Evolutionary conservation across 1,140 invertebrate species (phyloP).

Genomic region (Hetaerina americana): DNA sequence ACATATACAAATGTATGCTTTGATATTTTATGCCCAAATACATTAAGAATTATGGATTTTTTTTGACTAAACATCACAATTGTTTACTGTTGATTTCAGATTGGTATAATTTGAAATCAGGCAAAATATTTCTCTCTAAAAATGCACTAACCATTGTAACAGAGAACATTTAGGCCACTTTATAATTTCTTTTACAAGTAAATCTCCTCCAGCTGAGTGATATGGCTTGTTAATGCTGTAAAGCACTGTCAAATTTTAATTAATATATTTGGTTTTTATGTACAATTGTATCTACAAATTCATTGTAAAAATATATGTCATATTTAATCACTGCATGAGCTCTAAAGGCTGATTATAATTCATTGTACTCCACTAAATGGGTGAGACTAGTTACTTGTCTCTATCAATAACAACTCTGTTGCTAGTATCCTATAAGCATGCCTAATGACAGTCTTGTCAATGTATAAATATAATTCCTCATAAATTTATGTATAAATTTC

Average conservation of each 20-base stretch:
- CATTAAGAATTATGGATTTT: no score
- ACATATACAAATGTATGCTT: no score
- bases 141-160: not conserved
- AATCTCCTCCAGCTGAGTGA: not conserved
- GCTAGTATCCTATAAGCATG: not conserved
- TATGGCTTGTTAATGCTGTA: not conserved
- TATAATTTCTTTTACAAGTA: not conserved
- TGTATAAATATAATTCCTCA: not conserved
- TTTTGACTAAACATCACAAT: not conserved
- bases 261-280: not conserved
- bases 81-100: not conserved
- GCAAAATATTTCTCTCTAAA: not conserved
- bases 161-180: not conserved
- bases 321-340: not conserved
- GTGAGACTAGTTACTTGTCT: not conserved
- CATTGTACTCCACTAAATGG: not conserved
- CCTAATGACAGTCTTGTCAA: not conserved
- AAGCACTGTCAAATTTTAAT: not conserved
- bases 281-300: not conserved
- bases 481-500: not conserved
- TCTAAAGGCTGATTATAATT: not conserved
- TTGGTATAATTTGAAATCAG: not conserved
- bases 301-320: not conserved
- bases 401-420: not conserved
- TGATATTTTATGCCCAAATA: no score